phyloP scores from a whole-genome alignment of 1,140 invertebrate species.

The Arctopsyche grandis region DNA sequence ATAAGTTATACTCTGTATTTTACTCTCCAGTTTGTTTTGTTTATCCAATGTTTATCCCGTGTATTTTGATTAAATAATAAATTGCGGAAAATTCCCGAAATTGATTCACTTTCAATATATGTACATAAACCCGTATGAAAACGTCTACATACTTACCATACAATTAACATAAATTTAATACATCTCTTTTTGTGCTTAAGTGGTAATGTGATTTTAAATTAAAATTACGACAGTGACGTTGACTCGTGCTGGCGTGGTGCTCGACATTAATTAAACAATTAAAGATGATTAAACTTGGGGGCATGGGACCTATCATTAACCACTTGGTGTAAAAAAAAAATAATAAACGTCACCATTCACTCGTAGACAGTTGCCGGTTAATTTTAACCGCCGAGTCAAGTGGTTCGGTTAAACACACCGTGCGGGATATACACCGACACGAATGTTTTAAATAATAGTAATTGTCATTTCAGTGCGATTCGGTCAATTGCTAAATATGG shows the following conservation, averaged over 20 bases:
- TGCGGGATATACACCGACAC: neutral
- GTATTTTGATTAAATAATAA: too few relatives aligned
- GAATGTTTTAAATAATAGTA: neutral
- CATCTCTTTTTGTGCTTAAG: constrained; percentile 19
- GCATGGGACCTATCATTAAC: constrained; percentile 32
- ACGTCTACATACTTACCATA: neutral
- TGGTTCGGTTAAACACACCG: constrained; percentile 1
- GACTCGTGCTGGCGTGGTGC: constrained; percentile 15
- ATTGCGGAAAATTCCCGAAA: too few relatives aligned
- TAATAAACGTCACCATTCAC: neutral
- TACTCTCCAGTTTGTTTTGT: too few relatives aligned
- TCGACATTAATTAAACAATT: constrained; percentile 53
- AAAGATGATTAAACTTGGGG: constrained; percentile 48
- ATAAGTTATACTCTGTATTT: too few relatives aligned
- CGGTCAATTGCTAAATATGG: neutral
- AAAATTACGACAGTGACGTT: constrained; percentile 48
- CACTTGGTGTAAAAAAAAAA: constrained; percentile 9
- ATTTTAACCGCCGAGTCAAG: constrained; percentile 25
- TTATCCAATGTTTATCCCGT: too few relatives aligned
- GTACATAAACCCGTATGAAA: too few relatives aligned
- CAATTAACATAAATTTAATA: constrained; percentile 42
- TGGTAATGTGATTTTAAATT: constrained; percentile 52
- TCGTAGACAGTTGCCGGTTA: neutral
- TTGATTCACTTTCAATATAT: too few relatives aligned
- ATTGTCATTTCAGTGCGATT: constrained; percentile 18